Conservation (phyloP, 2,113 vertebrate species). For the Baryphthengus martii region DNA sequence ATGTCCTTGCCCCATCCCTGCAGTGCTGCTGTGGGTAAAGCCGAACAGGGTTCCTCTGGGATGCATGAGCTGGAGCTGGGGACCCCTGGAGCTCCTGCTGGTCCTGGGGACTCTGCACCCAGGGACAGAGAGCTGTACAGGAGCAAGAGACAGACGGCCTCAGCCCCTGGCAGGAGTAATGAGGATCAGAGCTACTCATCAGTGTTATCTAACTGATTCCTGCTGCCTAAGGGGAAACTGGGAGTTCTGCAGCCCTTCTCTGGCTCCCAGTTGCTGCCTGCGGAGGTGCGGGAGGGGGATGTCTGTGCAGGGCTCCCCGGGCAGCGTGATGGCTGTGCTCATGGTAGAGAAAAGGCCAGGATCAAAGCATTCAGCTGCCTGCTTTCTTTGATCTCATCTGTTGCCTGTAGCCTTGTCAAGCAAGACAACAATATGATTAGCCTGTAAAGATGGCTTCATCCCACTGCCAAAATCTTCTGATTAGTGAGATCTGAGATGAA, state of each 20-base stretch:
- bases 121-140: accelerated
- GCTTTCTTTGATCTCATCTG: not conserved
- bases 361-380: not conserved
- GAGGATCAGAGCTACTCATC: too few species aligned
- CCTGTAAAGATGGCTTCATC: not conserved
- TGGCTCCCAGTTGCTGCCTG: accelerated
- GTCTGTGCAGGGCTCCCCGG: not conserved
- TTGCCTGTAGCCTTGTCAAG: not conserved
- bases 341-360: too few species aligned
- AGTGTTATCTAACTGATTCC: not conserved
- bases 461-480: not conserved
- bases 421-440: not conserved
- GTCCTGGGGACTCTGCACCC: accelerated
- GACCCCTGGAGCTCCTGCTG: not conserved
- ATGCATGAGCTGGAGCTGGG: accelerated
- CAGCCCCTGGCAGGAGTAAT: not conserved
- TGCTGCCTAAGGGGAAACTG: not conserved
- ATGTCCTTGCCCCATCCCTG: not conserved
- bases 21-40: not conserved
- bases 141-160: not conserved
- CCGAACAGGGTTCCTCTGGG: accelerated
- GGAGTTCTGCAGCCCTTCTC: accelerated
- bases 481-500: not conserved
- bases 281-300: not conserved
- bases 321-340: accelerated